These are phyloP conservation scores for Limnephilus rhombicus DNA, from an alignment of 2,888 invertebrate genomes.

Conservation along the genomic window DNA sequence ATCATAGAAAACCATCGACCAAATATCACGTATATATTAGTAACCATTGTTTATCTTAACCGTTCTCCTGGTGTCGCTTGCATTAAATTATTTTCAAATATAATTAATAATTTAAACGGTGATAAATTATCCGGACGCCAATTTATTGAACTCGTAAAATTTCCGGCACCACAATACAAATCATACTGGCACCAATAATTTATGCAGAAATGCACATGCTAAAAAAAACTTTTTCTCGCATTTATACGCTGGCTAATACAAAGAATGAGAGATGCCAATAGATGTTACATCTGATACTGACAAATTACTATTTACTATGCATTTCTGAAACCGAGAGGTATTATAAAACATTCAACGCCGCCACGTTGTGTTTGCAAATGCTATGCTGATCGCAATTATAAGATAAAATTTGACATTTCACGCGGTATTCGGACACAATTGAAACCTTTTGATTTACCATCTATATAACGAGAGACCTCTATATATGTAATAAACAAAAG, in stretches of 20 bases:
- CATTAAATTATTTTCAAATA: not conserved
- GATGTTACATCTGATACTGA: not conserved
- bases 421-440: not conserved
- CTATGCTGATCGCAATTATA: conserved; percentile 21
- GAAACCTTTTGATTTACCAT: not conserved
- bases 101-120: not conserved
- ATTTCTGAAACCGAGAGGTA: not conserved
- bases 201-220: not conserved
- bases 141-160: conserved; percentile 1
- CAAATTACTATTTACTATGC: not conserved
- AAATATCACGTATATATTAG: not conserved
- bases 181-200: not conserved
- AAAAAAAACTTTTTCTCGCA: not conserved
- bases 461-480: not conserved
- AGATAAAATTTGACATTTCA: conserved; percentile 20
- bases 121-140: not conserved
- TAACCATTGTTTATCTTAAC: not conserved
- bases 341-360: not conserved
- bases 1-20: not conserved
- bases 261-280: not conserved
- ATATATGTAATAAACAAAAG: not conserved
- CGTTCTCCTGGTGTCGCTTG: not conserved
- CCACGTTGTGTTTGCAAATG: not conserved
- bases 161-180: not conserved
- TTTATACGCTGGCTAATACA: not conserved